Percentiles rank a stretch among this genome's conserved stretches.
phyloP scores from a whole-genome alignment of 2,888 invertebrate genomes.

The Drosophila prostipennis region DNA sequence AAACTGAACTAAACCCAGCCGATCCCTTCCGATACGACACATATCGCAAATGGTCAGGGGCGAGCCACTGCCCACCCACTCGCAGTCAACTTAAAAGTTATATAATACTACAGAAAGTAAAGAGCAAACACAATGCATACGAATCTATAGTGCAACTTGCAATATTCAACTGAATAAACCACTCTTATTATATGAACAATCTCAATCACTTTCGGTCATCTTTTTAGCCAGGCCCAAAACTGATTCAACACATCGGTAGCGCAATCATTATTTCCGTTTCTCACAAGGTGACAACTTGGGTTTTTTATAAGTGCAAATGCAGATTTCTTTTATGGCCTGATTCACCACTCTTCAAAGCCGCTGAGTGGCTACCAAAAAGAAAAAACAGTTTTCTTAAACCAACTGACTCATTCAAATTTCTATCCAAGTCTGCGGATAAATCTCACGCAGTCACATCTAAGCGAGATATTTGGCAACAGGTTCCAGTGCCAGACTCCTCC shows the following conservation, averaged over 20 bases:
- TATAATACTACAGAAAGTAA: neutral
- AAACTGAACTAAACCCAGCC: conserved; percentile 29
- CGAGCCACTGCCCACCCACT: conserved; percentile 38
- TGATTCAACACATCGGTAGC: conserved; percentile 73
- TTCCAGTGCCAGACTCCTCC: conserved; percentile 39
- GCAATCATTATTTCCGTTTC: conserved; percentile 62
- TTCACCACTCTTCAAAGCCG: conserved; percentile 45
- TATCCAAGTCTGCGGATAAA: conserved; percentile 54
- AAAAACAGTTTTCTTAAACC: conserved; percentile 9
- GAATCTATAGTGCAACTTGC: too few species aligned
- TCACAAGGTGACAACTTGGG: conserved; percentile 27
- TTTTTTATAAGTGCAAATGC: conserved; percentile 38
- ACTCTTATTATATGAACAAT: neutral
- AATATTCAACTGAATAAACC: too few species aligned
- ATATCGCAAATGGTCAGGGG: conserved; percentile 26
- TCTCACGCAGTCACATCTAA: conserved; percentile 39
- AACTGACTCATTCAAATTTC: conserved; percentile 43
- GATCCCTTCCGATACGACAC: conserved; percentile 10
- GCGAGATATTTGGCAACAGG: conserved; percentile 72
- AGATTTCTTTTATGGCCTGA: conserved; percentile 51
- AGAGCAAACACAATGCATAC: too few species aligned
- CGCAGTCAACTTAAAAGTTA: neutral
- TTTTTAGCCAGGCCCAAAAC: conserved; percentile 24
- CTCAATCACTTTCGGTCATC: conserved; percentile 49
- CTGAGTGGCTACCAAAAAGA: conserved; percentile 7